Percentiles rank a stretch among this genome's conserved stretches.
Conservation (phyloP, 2,888 invertebrate species). For the Athrips mouffetella region DNA sequence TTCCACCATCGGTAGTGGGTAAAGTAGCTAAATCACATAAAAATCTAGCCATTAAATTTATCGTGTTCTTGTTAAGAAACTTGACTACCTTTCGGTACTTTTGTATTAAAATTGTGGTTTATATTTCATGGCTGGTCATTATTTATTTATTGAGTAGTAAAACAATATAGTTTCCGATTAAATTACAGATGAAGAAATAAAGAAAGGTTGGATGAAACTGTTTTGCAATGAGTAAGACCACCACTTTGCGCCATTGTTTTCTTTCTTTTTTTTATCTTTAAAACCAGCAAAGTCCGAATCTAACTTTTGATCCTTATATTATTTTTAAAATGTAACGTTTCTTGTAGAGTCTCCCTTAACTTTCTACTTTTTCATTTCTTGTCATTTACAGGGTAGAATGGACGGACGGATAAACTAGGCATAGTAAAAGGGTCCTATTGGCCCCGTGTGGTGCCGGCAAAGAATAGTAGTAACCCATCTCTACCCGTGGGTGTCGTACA, state of each 20-base stretch:
- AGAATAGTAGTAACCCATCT: no score
- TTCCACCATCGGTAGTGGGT: not conserved
- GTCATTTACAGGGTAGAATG: no score
- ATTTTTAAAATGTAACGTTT: no score
- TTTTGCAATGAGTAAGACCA: not conserved
- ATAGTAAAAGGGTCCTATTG: no score
- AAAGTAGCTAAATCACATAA: conserved; percentile 2
- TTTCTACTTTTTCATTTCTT: no score
- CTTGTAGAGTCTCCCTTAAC: no score
- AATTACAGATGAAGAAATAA: not conserved
- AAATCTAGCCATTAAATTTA: not conserved
- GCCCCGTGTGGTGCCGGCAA: no score
- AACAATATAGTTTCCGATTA: not conserved
- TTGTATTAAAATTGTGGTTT: not conserved
- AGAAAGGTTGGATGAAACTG: not conserved
- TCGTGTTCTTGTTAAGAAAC: not conserved
- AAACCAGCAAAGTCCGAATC: no score
- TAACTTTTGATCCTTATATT: no score
- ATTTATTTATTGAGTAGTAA: not conserved
- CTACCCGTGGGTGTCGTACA: no score
- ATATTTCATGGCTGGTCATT: not conserved
- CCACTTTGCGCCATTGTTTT: not conserved
- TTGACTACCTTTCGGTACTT: conserved; percentile 1
- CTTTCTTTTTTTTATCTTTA: no score
- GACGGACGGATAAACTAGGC: no score